A percentile compares a stretch with the other conserved stretches of the same genome.
phyloP scores from a whole-genome alignment of 2,797 vertebrate genomes.

The Meriones psammophilus region DNA sequence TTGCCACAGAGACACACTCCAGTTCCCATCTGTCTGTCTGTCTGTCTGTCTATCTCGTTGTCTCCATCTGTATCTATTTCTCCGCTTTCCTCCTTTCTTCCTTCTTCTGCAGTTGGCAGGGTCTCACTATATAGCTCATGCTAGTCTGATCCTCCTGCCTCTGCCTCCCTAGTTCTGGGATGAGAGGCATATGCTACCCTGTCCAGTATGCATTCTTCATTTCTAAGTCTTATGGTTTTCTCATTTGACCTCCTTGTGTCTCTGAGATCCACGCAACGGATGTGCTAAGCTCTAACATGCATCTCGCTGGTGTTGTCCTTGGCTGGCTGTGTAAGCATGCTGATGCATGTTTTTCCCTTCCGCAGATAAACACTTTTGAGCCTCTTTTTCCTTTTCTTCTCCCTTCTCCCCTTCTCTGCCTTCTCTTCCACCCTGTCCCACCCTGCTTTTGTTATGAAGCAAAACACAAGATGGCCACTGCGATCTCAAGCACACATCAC shows the following conservation, averaged over 20 bases:
- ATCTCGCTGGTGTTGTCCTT: too few species aligned
- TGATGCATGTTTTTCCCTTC: background rate
- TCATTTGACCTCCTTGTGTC: background rate
- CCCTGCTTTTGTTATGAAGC: background rate
- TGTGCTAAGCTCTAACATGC: background rate
- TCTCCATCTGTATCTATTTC: too few species aligned
- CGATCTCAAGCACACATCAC: background rate
- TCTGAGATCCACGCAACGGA: background rate
- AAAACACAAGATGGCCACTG: background rate
- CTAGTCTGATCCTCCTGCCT: background rate
- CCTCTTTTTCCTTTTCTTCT: too few species aligned
- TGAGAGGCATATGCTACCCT: too few species aligned
- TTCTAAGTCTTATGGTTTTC: background rate
- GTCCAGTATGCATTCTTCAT: background rate
- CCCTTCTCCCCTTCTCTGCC: rapidly evolving
- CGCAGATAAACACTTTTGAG: background rate
- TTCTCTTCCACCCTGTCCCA: rapidly evolving
- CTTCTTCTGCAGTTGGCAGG: background rate
- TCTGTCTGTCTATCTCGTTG: background rate
- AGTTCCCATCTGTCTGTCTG: too few species aligned
- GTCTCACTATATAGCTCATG: background rate
- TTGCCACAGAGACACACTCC: too few species aligned
- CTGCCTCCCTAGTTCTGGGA: background rate
- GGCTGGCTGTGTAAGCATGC: background rate
- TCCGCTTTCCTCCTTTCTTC: background rate